Base-by-base conservation (phyloP, 1,140 invertebrate genomes). In the Pseudoatta argentina region DNA sequence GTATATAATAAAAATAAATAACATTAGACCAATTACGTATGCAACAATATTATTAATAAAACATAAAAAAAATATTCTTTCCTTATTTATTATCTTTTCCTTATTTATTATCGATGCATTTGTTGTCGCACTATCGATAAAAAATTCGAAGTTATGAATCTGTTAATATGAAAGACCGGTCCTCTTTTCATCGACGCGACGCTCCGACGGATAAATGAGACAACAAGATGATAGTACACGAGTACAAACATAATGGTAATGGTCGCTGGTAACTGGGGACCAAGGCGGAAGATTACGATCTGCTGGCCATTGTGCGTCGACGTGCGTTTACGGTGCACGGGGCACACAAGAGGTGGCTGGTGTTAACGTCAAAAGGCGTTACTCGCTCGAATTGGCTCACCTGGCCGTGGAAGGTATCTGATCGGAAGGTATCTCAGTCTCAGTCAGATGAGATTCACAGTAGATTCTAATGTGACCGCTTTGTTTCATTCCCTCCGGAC, bases 301-400 rank as follows among this genome's bases (percentile, higher is more conserved):
- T 86, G 59, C 86, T 66, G 85, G 57, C 44, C 30, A 77, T 92
- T 93, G 88, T 89, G 87, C 66, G 75, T 59, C 85, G 78, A 73
- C 78, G 87, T 73, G 88, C 79, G 86, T 91, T 92, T 87, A 92
- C 85, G 87, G 89, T 75, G 82, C 14, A 72, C 12, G 82, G 88
- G 55, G 27, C 85, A 64, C 48, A 89, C 30, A 77, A 92, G 91
- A 90, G 87, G 18, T 73, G 39, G 39, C 66, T 88, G 91, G 92
- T 91, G 92, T 93, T 89, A 93, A 93, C 91, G 92, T 92, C 92
- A 91, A 90, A 88, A 91, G 82, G 91, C 90, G 92, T 92, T 92
- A 92, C 34, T 86, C 92, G 92, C 88, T 92, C 69, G 64, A 88
- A 34, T 75, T 89, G 61, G 76, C 91, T 92, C 92, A 93, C 92